Conservation (phyloP, 2,797 vertebrate species). For the Sebastes flavidus region DNA sequence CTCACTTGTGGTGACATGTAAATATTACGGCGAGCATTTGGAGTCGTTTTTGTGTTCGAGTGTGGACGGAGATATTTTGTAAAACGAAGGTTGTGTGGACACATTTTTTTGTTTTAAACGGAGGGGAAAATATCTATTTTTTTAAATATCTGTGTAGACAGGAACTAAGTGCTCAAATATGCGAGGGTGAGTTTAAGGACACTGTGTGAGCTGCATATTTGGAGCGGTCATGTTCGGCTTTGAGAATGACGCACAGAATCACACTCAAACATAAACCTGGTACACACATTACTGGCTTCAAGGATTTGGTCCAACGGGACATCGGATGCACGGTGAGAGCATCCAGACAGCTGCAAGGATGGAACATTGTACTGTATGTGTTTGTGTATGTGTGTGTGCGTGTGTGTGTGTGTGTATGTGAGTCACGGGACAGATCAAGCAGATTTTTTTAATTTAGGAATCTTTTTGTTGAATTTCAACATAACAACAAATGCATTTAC, state of each 20-base stretch:
- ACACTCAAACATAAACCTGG: not conserved
- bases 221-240: not conserved
- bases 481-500: not conserved
- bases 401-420: not conserved
- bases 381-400: not conserved
- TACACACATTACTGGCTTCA: not conserved
- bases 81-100: too few species aligned
- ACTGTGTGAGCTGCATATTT: not conserved
- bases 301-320: constrained; percentile 4
- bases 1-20: too few species aligned
- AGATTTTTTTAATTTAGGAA: too few species aligned
- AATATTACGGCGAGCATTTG: too few species aligned
- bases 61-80: too few species aligned
- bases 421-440: not conserved
- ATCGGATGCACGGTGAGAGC: constrained; percentile 3
- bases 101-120: too few species aligned
- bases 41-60: too few species aligned
- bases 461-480: not conserved
- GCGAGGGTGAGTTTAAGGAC: not conserved
- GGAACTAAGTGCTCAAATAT: not conserved
- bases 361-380: not conserved
- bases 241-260: not conserved
- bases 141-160: not conserved
- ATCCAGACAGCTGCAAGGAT: constrained; percentile 36
- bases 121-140: too few species aligned